Conservation (phyloP, 2,888 invertebrate species). For the Cryptophagus acutangulus region DNA sequence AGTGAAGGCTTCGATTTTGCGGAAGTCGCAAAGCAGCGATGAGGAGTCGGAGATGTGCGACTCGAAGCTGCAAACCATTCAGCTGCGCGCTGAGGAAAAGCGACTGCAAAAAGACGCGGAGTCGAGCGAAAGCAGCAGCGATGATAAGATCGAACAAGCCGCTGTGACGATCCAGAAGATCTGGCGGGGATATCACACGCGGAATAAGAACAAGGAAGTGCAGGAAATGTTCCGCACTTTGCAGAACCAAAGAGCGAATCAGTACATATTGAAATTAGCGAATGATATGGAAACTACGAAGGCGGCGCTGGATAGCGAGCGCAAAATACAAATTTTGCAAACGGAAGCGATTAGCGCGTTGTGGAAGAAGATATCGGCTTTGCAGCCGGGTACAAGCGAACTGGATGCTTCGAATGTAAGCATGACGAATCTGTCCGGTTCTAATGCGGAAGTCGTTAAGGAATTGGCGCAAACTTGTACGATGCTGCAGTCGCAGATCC, state of each 20-base stretch:
- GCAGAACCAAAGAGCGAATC: conserved; percentile 71
- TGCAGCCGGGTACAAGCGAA: conserved; percentile 49
- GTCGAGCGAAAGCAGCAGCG: conserved; percentile 33
- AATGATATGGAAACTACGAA: conserved; percentile 82
- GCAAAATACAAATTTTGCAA: conserved; percentile 80
- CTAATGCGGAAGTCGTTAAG: conserved; percentile 60
- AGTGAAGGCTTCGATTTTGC: conserved; percentile 36
- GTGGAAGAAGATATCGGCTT: conserved; percentile 78
- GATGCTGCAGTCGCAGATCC: conserved; percentile 68
- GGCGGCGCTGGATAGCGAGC: conserved; percentile 76
- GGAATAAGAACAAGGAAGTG: conserved; percentile 67
- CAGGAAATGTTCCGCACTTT: conserved; percentile 61
- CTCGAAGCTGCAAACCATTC: conserved; percentile 62
- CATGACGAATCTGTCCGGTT: conserved; percentile 39
- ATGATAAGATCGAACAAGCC: conserved; percentile 51
- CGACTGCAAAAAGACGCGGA: conserved; percentile 39
- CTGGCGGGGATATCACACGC: conserved; percentile 79
- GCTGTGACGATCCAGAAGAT: conserved; percentile 79
- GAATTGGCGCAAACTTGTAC: conserved; percentile 73
- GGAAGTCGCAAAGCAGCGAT: conserved; percentile 50
- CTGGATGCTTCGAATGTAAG: conserved; percentile 20
- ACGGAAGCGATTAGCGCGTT: conserved; percentile 87
- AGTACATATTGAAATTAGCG: conserved; percentile 76
- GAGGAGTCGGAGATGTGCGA: conserved; percentile 65
- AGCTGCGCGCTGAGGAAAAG: conserved; percentile 55